phyloP scores from a whole-genome alignment of 2,888 invertebrate species.

The Drosophila lutescens region DNA sequence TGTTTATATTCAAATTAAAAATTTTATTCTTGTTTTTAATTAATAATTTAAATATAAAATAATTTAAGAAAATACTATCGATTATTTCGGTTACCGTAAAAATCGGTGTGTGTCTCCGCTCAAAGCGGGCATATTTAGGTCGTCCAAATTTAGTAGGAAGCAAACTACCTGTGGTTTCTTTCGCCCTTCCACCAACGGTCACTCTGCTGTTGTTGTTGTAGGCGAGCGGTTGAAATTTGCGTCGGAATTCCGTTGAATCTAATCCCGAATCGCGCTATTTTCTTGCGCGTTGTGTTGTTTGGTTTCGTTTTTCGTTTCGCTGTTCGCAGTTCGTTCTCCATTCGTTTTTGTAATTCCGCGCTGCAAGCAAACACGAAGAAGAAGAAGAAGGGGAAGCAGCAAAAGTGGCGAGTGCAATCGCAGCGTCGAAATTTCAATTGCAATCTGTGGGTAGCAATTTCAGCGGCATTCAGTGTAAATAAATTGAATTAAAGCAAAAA shows the following conservation, averaged over 20 bases:
- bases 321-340: constrained; percentile 23
- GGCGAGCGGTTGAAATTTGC: constrained; percentile 11
- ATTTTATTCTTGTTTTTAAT: no score
- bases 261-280: constrained; percentile 10
- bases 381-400: constrained; percentile 26
- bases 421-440: constrained; percentile 19
- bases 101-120: background rate
- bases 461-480: constrained; percentile 59
- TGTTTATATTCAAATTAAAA: no score
- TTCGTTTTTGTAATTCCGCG: constrained; percentile 28
- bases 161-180: background rate
- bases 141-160: background rate
- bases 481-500: constrained; percentile 66
- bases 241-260: constrained; percentile 11
- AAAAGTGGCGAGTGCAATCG: constrained; percentile 37
- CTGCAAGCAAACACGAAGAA: constrained; percentile 28
- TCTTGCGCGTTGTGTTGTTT: constrained; percentile 10
- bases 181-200: background rate
- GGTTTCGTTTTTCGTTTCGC: constrained; percentile 26
- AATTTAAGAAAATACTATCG: no score
- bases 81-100: background rate
- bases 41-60: no score
- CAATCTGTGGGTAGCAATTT: constrained; percentile 23
- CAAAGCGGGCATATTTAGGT: background rate
- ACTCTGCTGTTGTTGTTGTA: constrained; percentile 10